These are phyloP conservation scores for Clistopyga incitator DNA, from an alignment of 2,888 invertebrate species.

Conservation along the genomic window DNA sequence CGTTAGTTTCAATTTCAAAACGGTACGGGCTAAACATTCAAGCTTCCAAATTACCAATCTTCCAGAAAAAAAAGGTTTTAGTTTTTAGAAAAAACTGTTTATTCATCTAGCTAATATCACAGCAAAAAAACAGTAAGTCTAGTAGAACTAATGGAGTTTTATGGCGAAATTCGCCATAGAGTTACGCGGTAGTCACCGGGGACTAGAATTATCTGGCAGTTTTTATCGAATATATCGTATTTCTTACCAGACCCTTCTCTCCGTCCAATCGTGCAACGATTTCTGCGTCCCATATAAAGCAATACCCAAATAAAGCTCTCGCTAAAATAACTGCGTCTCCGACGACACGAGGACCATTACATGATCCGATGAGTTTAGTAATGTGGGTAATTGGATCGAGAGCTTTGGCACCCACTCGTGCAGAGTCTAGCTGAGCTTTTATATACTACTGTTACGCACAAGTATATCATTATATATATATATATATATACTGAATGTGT, in stretches of 20 bases:
- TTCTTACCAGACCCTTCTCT: background rate
- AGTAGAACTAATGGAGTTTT: no score
- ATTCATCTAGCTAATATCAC: no score
- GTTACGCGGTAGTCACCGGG: no score
- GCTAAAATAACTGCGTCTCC: slow-evolving; percentile 51
- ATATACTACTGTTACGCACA: slow-evolving; percentile 38
- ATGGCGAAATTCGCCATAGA: no score
- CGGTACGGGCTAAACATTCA: no score
- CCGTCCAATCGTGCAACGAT: background rate
- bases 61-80: no score
- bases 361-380: slow-evolving; percentile 64
- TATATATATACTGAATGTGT: slow-evolving; percentile 11
- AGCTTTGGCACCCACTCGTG: slow-evolving; percentile 66
- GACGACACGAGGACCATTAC: slow-evolving; percentile 43
- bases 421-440: slow-evolving; percentile 49
- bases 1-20: no score
- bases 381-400: slow-evolving; percentile 68
- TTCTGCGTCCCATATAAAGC: slow-evolving; percentile 1
- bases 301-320: slow-evolving; percentile 33
- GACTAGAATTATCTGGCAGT: no score
- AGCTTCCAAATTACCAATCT: no score
- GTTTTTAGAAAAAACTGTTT: no score
- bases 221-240: no score
- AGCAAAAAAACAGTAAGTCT: no score
- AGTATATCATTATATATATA: background rate